Conservation (phyloP, 1,140 invertebrate genomes). For the Trichogramma pretiosum region DNA sequence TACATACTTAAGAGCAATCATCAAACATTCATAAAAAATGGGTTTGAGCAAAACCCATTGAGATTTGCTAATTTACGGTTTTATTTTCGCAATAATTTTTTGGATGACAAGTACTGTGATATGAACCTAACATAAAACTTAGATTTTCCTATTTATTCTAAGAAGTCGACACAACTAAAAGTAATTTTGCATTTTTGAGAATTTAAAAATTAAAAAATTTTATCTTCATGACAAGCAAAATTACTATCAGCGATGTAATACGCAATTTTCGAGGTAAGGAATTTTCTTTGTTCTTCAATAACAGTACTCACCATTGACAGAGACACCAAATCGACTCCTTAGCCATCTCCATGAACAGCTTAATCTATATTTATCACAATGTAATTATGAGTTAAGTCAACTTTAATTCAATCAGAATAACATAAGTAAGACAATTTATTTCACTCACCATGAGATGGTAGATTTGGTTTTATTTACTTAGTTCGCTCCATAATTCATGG, state of each 20-base stretch:
- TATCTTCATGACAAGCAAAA: too few species aligned
- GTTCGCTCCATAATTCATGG: constrained; percentile 31
- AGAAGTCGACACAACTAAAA: constrained; percentile 5
- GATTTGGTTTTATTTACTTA: constrained; percentile 29
- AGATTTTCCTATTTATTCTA: constrained; percentile 5
- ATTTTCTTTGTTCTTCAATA: constrained; percentile 16
- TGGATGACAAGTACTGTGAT: constrained; percentile 10
- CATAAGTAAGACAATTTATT: constrained; percentile 11
- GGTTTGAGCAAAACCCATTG: not conserved
- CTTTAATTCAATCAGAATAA: constrained; percentile 9
- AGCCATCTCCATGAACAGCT: constrained; percentile 36
- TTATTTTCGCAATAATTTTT: constrained; percentile 5
- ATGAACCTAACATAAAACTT: constrained; percentile 11
- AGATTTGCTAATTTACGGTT: constrained; percentile 4
- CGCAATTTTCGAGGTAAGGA: constrained; percentile 4
- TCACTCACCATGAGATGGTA: constrained; percentile 37
- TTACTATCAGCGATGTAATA: constrained; percentile 6
- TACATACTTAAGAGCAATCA: constrained; percentile 10
- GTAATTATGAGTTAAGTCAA: constrained; percentile 1
- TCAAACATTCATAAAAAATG: constrained; percentile 6
- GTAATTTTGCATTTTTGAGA: not conserved
- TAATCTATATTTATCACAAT: constrained; percentile 35
- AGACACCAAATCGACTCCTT: constrained; percentile 42
- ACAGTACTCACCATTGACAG: constrained; percentile 44
- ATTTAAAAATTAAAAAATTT: too few species aligned